Percentiles rank a stretch among this genome's conserved stretches.
Conservation (phyloP, 1,140 invertebrate species). For the Lepidurus couesii region DNA sequence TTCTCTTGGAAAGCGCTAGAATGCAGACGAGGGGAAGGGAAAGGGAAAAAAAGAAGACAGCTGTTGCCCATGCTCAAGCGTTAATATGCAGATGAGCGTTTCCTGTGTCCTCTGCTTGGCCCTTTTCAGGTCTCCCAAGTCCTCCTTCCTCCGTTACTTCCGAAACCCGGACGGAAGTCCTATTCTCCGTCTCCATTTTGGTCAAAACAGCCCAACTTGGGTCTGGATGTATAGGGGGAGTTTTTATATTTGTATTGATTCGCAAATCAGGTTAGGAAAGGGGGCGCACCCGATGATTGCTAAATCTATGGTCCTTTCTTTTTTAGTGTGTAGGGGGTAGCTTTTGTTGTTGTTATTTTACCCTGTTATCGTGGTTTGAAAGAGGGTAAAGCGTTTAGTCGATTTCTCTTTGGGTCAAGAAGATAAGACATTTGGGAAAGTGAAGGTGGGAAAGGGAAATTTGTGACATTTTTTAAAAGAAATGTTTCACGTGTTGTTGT, state of each 20-base stretch:
- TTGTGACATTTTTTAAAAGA: not conserved
- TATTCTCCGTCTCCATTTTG: not conserved
- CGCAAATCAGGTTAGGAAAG: not conserved
- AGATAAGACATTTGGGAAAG: too few relatives aligned
- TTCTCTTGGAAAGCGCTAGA: not conserved
- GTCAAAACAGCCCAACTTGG: not conserved
- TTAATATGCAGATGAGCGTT: constrained; percentile 12
- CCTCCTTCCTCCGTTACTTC: too few relatives aligned
- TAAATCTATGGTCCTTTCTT: too few relatives aligned
- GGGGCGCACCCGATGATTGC: not conserved
- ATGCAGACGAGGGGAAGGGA: not conserved
- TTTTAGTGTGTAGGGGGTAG: too few relatives aligned
- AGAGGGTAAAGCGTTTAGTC: too few relatives aligned
- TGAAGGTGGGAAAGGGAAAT: too few relatives aligned
- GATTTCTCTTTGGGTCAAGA: too few relatives aligned
- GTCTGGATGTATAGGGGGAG: not conserved
- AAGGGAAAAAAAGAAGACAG: not conserved
- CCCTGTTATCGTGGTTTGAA: too few relatives aligned
- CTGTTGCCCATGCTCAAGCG: not conserved
- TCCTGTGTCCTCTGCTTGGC: not conserved
- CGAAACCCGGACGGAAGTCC: not conserved
- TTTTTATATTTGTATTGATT: not conserved
- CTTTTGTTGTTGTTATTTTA: too few relatives aligned
- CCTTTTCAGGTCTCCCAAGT: not conserved
- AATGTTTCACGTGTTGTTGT: not conserved